Percentiles rank a stretch among this genome's conserved stretches.
Evolutionary conservation across 2,113 vertebrate species (phyloP).

Genomic region (Rhynchopsitta pachyrhyncha): DNA sequence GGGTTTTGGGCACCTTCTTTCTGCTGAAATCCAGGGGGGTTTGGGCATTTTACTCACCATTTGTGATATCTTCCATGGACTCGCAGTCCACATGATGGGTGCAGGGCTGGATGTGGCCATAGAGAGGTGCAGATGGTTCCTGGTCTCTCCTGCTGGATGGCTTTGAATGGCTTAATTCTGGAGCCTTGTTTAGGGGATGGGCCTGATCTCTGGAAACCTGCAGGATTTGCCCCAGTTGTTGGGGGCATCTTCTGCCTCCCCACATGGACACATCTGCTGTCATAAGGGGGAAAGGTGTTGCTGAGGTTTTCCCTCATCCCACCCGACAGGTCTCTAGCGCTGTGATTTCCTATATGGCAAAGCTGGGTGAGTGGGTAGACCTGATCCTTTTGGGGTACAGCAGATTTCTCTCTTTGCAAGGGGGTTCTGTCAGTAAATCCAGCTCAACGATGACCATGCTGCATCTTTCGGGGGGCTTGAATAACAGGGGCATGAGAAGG

Average conservation of each 20-base stretch:
- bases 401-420: neutral
- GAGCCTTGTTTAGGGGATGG: neutral
- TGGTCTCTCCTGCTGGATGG: neutral
- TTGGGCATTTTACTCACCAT: neutral
- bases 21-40: neutral
- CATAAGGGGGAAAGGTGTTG: fast-evolving
- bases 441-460: neutral
- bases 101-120: neutral
- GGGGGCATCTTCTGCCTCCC: neutral
- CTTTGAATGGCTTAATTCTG: neutral
- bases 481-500: neutral
- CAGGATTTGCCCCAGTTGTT: slow-evolving; percentile 5
- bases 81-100: fast-evolving
- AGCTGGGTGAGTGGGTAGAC: neutral
- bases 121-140: neutral
- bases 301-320: fast-evolving
- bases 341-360: neutral
- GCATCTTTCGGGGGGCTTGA: fast-evolving
- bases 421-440: neutral
- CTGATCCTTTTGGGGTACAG: neutral
- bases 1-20: neutral
- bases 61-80: neutral
- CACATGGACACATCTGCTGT: fast-evolving
- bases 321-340: neutral
- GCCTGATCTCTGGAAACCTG: neutral